phyloP scores from a whole-genome alignment of 2,113 vertebrate genomes.

The Syngnathus scovelli region DNA sequence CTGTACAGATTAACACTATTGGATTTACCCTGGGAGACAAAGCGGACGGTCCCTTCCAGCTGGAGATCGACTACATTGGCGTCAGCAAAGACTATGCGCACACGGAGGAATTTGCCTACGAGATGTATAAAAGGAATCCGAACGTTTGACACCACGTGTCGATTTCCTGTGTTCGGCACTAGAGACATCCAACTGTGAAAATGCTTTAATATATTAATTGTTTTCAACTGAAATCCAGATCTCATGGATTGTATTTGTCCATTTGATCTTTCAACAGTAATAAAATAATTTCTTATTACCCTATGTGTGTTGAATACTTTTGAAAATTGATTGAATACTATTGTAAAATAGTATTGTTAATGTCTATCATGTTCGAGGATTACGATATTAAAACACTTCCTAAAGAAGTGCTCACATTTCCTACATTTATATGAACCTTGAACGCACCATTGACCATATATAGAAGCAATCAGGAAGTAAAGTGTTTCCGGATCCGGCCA shows the following conservation, averaged over 20 bases:
- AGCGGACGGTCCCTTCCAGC: slow-evolving; percentile 84
- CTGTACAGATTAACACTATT: slow-evolving; percentile 78
- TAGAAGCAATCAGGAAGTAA: slow-evolving; percentile 1
- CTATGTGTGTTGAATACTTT: too few relatives aligned
- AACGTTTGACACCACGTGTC: slow-evolving; percentile 21
- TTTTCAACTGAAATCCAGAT: not conserved
- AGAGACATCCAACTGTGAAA: too few relatives aligned
- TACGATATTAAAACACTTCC: too few relatives aligned
- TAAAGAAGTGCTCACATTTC: not conserved
- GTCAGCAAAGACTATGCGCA: slow-evolving; percentile 80
- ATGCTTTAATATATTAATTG: not conserved
- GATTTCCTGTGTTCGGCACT: too few relatives aligned
- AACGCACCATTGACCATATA: slow-evolving; percentile 27
- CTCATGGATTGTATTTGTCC: not conserved
- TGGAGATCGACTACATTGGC: slow-evolving; percentile 91
- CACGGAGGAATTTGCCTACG: slow-evolving; percentile 87
- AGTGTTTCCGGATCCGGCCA: slow-evolving; percentile 7
- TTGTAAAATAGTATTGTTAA: too few relatives aligned
- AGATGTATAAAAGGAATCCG: slow-evolving; percentile 76
- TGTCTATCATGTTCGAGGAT: too few relatives aligned
- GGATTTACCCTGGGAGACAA: slow-evolving; percentile 90
- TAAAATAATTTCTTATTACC: too few relatives aligned
- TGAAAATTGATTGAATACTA: not conserved
- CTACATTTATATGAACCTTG: not conserved
- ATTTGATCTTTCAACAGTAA: not conserved